Evolutionary conservation across 2,888 invertebrate genomes (phyloP).

Genomic region (Platycheirus albimanus): DNA sequence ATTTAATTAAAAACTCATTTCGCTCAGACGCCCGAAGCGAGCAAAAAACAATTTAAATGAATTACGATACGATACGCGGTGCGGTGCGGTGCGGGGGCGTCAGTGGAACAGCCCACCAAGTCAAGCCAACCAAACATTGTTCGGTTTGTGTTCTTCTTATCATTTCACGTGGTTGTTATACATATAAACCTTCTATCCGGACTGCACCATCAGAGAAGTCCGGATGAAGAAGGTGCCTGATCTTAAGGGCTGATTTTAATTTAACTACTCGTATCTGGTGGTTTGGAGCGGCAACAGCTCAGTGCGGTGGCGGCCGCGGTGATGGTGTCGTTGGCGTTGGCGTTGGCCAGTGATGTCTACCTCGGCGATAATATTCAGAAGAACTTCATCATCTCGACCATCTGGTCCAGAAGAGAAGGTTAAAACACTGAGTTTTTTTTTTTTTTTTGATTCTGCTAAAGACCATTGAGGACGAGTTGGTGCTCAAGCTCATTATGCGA

Average conservation of each 20-base stretch:
- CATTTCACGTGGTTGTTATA: slow-evolving; percentile 15
- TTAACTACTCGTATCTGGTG: slow-evolving; percentile 58
- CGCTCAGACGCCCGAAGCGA: slow-evolving; percentile 59
- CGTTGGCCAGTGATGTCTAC: slow-evolving; percentile 38
- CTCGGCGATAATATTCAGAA: slow-evolving; percentile 51
- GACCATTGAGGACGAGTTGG: slow-evolving; percentile 16
- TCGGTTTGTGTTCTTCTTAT: slow-evolving; percentile 14
- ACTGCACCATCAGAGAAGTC: background rate
- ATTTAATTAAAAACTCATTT: slow-evolving; percentile 80
- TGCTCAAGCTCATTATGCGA: slow-evolving; percentile 45
- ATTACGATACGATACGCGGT: slow-evolving; percentile 66
- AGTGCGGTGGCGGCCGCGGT: no score
- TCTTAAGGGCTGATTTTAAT: slow-evolving; percentile 65
- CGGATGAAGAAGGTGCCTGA: slow-evolving; percentile 34
- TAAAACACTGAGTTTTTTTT: slow-evolving; percentile 13
- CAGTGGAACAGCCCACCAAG: slow-evolving; percentile 21
- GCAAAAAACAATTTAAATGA: slow-evolving; percentile 73
- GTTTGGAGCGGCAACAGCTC: no score
- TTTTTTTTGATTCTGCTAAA: no score
- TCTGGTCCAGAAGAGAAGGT: background rate
- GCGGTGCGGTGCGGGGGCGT: no score
- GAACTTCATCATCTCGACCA: slow-evolving; percentile 27
- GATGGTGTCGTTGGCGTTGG: background rate
- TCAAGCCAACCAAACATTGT: slow-evolving; percentile 26
- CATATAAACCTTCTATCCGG: background rate